A percentile compares a stretch with the other conserved stretches of the same genome.
Conservation (phyloP, 2,797 vertebrate genomes). For the Myotis planiceps region DNA sequence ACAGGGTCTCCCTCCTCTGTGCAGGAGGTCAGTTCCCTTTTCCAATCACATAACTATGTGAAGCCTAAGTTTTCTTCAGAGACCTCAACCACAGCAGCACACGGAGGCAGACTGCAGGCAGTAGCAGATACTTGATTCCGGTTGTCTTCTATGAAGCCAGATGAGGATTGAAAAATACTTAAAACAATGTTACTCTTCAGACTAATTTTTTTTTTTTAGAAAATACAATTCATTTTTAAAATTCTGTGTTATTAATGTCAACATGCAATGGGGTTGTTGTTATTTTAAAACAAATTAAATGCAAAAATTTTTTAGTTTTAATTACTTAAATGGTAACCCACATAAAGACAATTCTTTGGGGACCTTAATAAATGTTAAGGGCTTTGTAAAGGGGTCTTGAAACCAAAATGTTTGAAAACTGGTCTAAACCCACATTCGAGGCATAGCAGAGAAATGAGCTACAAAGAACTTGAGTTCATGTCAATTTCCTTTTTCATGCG, state of each 20-base stretch:
- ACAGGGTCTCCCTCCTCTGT: not conserved
- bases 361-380: not conserved
- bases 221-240: constrained; percentile 24
- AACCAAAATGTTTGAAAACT: not conserved
- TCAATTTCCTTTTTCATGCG: not conserved
- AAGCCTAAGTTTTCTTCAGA: not conserved
- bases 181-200: constrained; percentile 6
- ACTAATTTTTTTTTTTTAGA: not conserved
- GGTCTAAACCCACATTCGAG: not conserved
- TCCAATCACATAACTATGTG: not conserved
- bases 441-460: not conserved
- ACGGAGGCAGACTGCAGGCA: not conserved
- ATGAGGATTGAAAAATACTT: not conserved
- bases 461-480: not conserved
- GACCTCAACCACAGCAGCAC: not conserved
- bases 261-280: not conserved
- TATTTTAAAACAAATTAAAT: not conserved
- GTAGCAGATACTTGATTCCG: not conserved
- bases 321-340: not conserved
- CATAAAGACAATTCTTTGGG: not conserved
- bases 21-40: not conserved
- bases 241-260: constrained; percentile 5
- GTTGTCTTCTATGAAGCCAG: not conserved
- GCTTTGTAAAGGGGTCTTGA: not conserved
- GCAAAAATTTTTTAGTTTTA: not conserved